A percentile compares a stretch with the other conserved stretches of the same genome.
Conservation (phyloP, 2,888 invertebrate genomes). For the Ferrisia virgata region DNA sequence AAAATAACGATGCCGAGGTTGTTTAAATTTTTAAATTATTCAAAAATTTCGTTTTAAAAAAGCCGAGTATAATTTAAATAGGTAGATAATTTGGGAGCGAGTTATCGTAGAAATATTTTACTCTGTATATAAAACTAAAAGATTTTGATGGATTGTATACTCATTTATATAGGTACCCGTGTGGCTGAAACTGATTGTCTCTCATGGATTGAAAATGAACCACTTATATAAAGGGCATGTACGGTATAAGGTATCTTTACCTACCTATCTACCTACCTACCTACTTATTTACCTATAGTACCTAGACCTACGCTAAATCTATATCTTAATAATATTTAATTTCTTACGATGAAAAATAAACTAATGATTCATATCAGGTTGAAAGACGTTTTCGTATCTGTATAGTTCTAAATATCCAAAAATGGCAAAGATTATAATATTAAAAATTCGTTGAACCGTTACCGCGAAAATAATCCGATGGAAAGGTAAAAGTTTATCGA, state of each 20-base stretch:
- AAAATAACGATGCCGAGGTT: not conserved
- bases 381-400: not conserved
- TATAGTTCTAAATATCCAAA: too few relatives aligned
- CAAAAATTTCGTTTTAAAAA: not conserved
- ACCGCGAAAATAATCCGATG: not conserved
- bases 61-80: not conserved
- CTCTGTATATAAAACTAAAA: not conserved
- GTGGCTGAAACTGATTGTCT: not conserved
- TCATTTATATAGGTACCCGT: not conserved
- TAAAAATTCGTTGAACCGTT: not conserved
- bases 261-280: not conserved
- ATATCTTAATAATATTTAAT: not conserved
- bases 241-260: too few relatives aligned
- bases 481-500: not conserved
- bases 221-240: not conserved
- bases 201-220: not conserved
- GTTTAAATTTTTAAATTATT: conserved; percentile 4
- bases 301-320: too few relatives aligned
- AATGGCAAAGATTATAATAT: not conserved
- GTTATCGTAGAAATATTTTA: not conserved
- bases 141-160: not conserved
- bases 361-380: not conserved
- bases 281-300: too few relatives aligned
- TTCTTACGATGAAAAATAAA: not conserved
- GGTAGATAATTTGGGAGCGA: not conserved